Percentiles rank a stretch among this genome's conserved stretches.
Evolutionary conservation across 92 coral and sea anemone species (phyloP).

Genomic region (Zoanthus sansibaricus): DNA sequence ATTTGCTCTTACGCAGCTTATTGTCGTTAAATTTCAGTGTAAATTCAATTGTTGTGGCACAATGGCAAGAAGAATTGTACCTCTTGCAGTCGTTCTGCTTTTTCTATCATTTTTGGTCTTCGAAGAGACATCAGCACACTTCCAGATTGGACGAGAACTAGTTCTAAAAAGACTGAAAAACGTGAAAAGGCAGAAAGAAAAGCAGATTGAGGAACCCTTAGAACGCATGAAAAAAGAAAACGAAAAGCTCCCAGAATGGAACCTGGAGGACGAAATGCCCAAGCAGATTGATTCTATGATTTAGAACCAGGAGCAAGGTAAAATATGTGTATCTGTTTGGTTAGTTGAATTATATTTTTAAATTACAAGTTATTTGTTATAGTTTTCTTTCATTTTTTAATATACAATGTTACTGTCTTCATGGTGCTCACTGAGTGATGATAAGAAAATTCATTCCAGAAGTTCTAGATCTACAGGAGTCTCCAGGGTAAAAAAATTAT

Average conservation of each 20-base stretch:
- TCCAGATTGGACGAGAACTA: conserved; percentile 33
- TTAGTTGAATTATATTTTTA: not conserved
- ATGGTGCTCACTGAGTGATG: too few relatives aligned
- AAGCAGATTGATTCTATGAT: conserved; percentile 3
- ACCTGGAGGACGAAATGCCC: not conserved
- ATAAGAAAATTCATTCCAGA: too few relatives aligned
- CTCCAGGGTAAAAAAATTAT: too few relatives aligned
- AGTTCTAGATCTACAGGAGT: too few relatives aligned
- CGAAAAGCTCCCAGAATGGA: conserved; percentile 17
- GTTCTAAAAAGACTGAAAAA: not conserved
- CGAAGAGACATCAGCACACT: conserved; percentile 21
- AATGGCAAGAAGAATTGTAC: conserved; percentile 3
- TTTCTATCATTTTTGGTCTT: not conserved
- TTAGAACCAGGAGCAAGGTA: not conserved
- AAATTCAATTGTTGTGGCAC: not conserved
- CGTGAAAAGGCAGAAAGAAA: conserved; percentile 14
- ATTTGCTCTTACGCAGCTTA: too few relatives aligned
- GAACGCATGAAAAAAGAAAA: not conserved
- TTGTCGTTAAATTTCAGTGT: too few relatives aligned
- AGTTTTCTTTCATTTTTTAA: too few relatives aligned
- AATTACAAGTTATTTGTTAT: too few relatives aligned
- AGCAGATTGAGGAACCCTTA: not conserved
- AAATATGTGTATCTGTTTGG: not conserved
- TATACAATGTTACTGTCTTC: too few relatives aligned
- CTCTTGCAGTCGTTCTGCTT: not conserved